Base-by-base conservation (phyloP, 2,888 invertebrate genomes). In the Baronia brevicornis region DNA sequence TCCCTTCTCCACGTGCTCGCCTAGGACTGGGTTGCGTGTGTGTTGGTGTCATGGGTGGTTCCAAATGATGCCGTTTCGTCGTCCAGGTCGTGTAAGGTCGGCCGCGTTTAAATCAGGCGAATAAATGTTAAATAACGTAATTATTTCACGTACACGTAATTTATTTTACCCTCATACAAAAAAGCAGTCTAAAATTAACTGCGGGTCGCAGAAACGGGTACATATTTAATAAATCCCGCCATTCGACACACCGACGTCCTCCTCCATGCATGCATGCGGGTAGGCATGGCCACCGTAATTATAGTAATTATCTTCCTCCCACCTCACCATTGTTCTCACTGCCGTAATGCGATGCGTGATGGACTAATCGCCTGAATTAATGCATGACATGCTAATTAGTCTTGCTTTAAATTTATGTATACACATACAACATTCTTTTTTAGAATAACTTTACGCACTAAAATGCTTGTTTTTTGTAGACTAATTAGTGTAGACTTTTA, bases 291-390 rank as follows among this genome's bases (percentile, higher is more conserved):
- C 30, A 36, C 41, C 39, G 36, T 51, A 54, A 60, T 59, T 58
- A 58, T 47, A 46, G 29, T 42, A 46, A 46, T 43, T 42, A 41
- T 36, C 38, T 37, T 24, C 46, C 43, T 40, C 57, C 52, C 55
- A 58, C 53, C 39, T 26, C 33, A 36, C 41, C 39, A 51, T 56
- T 57, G 55, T 54, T 52, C 45, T 46, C 38, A 36, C 25, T 28
- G 24, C 12, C 21, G 29, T 36, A 32, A 38, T 38, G 32, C 38
- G 30, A 33, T 26, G 28, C 40, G 35, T 50, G 48, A 56, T 55
- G 48, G 45, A 44, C 47, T 51, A 46, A 43, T 44, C 42, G 41
- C 35, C 42, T 39, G 34, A 39, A 35, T 43, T 12, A 19, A 31
- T 35, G 34, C 33, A 37, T 32, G 38, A 39, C 34, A 44, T 33